phyloP scores from a whole-genome alignment of 2,113 vertebrate species.

The Hypocryptadius cinnamomeus region DNA sequence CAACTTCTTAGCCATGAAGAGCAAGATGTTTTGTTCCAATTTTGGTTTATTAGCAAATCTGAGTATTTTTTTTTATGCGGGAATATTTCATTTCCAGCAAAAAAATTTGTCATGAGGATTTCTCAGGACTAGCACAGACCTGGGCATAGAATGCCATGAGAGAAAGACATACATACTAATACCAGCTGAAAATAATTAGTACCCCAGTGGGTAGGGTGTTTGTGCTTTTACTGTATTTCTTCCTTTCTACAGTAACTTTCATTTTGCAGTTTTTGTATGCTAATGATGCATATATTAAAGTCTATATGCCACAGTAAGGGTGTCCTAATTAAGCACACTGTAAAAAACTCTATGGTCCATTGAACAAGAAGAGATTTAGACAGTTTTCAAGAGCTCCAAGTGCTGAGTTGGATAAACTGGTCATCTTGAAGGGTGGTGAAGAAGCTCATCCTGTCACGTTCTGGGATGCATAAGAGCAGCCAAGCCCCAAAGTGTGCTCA shows the following conservation, averaged over 20 bases:
- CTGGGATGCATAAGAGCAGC: not conserved
- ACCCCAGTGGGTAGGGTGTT: not conserved
- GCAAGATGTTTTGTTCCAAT: not conserved
- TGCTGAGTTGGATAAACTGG: not conserved
- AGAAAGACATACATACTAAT: not conserved
- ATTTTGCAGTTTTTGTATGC: not conserved
- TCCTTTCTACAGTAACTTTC: not conserved
- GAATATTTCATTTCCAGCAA: not conserved
- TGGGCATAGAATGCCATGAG: not conserved
- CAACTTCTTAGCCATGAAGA: not conserved
- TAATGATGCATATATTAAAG: not conserved
- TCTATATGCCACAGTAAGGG: not conserved
- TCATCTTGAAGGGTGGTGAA: not conserved
- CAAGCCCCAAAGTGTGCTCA: not conserved
- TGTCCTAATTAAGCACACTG: not conserved
- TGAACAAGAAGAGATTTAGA: not conserved
- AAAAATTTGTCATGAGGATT: not conserved
- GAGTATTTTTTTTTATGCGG: not conserved
- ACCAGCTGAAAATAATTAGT: not conserved
- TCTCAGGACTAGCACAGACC: not conserved
- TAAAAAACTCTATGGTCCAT: not conserved
- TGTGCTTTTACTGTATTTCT: not conserved
- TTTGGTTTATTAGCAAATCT: not conserved
- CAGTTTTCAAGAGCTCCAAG: not conserved
- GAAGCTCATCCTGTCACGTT: not conserved